Evolutionary conservation across 2,113 vertebrate genomes (phyloP).

Genomic region (Gymnorhina tibicen): DNA sequence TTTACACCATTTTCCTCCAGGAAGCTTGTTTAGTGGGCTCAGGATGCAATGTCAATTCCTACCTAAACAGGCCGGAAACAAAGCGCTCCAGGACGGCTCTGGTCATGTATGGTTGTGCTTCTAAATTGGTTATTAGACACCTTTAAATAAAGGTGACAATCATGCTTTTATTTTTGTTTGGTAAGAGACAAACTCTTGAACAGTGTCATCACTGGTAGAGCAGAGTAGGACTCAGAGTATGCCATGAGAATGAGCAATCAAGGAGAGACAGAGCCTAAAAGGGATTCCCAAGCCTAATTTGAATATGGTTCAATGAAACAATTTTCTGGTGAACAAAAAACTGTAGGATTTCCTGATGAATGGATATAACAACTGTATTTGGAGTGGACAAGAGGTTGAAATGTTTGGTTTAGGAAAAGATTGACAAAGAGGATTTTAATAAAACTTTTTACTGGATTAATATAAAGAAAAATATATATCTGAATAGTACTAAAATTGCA

Average conservation of each 20-base stretch:
- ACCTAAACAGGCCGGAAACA: background rate
- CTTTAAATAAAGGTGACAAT: background rate
- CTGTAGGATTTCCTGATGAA: background rate
- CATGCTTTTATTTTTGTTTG: background rate
- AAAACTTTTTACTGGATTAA: background rate
- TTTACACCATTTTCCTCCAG: background rate
- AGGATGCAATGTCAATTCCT: background rate
- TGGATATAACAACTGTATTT: background rate
- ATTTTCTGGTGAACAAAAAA: background rate
- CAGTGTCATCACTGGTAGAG: background rate
- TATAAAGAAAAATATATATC: background rate
- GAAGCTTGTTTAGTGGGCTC: background rate
- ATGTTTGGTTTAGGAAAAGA: background rate
- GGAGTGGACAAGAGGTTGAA: background rate
- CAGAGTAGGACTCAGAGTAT: background rate
- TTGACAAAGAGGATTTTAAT: background rate
- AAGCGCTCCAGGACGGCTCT: background rate
- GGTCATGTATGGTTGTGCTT: background rate
- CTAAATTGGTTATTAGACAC: accelerated
- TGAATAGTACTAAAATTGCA: background rate
- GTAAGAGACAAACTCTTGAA: background rate
- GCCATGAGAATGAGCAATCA: background rate
- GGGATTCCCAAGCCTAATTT: background rate
- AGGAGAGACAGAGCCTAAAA: background rate
- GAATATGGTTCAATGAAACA: background rate